Conservation (phyloP, 2,888 invertebrate genomes). For the Nasonovia ribisnigri region DNA sequence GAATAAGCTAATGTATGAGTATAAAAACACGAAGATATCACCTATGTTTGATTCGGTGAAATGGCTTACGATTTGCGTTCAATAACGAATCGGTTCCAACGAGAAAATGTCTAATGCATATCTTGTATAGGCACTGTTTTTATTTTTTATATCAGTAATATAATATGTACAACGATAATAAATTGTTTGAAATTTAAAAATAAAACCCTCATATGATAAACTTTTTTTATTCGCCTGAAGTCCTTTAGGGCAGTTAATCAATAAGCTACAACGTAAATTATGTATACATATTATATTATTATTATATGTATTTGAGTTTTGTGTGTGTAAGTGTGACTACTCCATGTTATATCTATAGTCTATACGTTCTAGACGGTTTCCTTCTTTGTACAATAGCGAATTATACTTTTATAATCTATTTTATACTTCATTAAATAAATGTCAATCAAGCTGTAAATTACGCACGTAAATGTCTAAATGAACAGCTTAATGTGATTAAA, state of each 20-base stretch:
- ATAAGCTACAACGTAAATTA: not conserved
- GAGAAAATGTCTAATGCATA: not conserved
- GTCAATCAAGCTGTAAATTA: conserved; percentile 37
- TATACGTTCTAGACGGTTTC: not conserved
- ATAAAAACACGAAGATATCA: not conserved
- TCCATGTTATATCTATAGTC: not conserved
- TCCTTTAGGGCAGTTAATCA: not conserved
- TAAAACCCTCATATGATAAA: not conserved
- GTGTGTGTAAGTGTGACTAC: not conserved
- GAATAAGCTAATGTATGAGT: conserved; percentile 29
- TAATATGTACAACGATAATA: not conserved
- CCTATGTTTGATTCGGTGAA: not conserved
- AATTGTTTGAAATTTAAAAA: not conserved
- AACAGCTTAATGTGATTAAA: conserved; percentile 32
- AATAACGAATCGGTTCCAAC: not conserved
- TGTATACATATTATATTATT: not conserved
- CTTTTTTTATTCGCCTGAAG: not conserved
- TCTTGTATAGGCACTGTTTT: not conserved
- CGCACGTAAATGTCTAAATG: conserved; percentile 1
- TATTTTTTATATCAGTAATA: not conserved
- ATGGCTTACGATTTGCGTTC: not conserved
- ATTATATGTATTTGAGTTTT: not conserved
- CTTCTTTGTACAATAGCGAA: not conserved
- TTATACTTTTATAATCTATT: conserved; percentile 7
- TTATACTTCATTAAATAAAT: conserved; percentile 43